Conservation (phyloP, 2,113 vertebrate species). For the Pogonocichla stellata region DNA sequence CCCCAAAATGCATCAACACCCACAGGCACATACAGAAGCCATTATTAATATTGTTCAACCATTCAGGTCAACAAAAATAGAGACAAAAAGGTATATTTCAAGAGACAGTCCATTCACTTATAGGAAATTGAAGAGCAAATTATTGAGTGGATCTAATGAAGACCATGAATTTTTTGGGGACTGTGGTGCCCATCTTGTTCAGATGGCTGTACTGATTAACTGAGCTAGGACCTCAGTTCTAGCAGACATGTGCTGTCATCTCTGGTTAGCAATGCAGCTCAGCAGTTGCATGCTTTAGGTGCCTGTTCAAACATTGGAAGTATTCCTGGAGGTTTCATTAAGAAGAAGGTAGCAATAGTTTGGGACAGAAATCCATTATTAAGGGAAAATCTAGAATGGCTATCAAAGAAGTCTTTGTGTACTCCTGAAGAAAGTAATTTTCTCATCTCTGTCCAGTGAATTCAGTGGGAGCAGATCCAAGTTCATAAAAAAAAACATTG, state of each 20-base stretch:
- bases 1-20: neutral
- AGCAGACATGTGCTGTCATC: neutral
- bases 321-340: neutral
- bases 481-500: neutral
- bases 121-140: neutral
- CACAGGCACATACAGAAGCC: neutral
- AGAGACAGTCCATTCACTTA: neutral
- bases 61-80: neutral
- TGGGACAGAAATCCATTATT: neutral
- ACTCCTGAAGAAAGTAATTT: neutral
- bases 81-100: neutral
- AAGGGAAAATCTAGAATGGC: neutral
- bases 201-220: neutral
- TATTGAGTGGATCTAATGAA: neutral
- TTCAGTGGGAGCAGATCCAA: neutral
- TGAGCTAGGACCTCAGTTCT: neutral
- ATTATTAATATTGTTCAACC: neutral
- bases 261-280: neutral
- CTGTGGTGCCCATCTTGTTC: neutral
- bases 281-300: neutral
- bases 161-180: neutral
- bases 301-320: fast-evolving
- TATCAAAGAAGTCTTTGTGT: neutral
- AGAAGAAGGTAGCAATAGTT: neutral
- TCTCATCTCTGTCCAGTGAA: neutral